Conservation (phyloP, 2,888 invertebrate genomes). For the Mimachlamys varia region DNA sequence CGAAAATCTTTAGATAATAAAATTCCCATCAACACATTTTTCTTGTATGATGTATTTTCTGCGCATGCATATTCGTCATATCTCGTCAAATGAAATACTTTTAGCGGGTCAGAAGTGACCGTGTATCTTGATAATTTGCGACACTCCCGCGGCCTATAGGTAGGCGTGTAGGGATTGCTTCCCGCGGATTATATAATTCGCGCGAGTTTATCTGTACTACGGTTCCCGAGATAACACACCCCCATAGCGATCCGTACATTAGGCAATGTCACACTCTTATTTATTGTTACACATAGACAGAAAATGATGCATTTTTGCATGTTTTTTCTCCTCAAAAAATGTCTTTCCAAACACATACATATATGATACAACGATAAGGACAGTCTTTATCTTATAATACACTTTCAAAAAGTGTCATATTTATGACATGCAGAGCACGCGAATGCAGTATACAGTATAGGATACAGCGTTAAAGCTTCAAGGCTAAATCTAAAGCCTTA, state of each 20-base stretch:
- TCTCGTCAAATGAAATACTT: slow-evolving; percentile 21
- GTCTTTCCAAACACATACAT: neutral
- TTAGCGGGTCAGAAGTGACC: neutral
- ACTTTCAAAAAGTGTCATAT: neutral
- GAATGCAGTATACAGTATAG: no score
- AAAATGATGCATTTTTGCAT: neutral
- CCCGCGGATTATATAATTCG: slow-evolving; percentile 30
- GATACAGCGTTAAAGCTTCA: no score
- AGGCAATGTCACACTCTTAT: slow-evolving; percentile 17
- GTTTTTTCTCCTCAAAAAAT: neutral
- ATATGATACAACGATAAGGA: neutral
- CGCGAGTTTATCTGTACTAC: neutral
- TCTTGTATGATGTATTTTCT: slow-evolving; percentile 4
- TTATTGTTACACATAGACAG: slow-evolving; percentile 25
- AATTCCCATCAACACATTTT: neutral
- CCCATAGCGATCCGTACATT: slow-evolving; percentile 14
- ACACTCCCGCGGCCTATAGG: neutral
- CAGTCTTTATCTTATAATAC: neutral
- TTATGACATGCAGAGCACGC: neutral
- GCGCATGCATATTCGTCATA: neutral
- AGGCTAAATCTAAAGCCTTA: no score
- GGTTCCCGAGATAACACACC: neutral
- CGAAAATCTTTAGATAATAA: neutral
- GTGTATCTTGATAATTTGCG: neutral
- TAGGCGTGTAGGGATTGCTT: neutral